Percentiles rank a stretch among this genome's conserved stretches.
phyloP scores from a whole-genome alignment of 2,888 invertebrate genomes.

The Parnassius mnemosyne region DNA sequence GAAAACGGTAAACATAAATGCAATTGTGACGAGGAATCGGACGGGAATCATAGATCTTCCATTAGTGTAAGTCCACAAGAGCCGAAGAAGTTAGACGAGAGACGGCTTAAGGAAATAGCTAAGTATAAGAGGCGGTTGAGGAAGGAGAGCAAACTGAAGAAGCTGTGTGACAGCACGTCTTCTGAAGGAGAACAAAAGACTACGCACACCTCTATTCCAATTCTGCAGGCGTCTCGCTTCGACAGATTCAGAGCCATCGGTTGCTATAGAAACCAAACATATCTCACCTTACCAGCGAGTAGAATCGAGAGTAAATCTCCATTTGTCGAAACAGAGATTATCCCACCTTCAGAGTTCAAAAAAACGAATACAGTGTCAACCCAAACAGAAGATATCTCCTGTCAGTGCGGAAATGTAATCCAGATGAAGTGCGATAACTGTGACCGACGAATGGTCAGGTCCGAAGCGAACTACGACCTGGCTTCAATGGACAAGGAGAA shows the following conservation, averaged over 20 bases:
- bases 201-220: conserved; percentile 72
- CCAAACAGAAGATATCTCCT: conserved; percentile 65
- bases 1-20: conserved; percentile 89
- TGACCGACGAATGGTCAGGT: conserved; percentile 60
- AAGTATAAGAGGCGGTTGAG: conserved; percentile 69
- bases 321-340: conserved; percentile 51
- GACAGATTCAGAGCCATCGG: conserved; percentile 72
- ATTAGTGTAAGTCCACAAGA: conserved; percentile 42
- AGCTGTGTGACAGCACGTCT: conserved; percentile 67
- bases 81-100: conserved; percentile 63
- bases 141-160: conserved; percentile 68
- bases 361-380: conserved; percentile 63
- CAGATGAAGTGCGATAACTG: conserved; percentile 53
- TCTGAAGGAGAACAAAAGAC: conserved; percentile 61
- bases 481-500: conserved; percentile 57
- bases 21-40: conserved; percentile 86
- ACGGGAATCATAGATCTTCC: conserved; percentile 53
- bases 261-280: conserved; percentile 71
- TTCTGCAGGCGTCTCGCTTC: conserved; percentile 72
- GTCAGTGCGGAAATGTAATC: conserved; percentile 57
- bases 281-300: conserved; percentile 66
- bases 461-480: conserved; percentile 64
- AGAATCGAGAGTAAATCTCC: conserved; percentile 65
- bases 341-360: conserved; percentile 55
- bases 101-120: conserved; percentile 69